Evolutionary conservation across 1,140 invertebrate genomes (phyloP).

Genomic region (Drosophila micromelanica): DNA sequence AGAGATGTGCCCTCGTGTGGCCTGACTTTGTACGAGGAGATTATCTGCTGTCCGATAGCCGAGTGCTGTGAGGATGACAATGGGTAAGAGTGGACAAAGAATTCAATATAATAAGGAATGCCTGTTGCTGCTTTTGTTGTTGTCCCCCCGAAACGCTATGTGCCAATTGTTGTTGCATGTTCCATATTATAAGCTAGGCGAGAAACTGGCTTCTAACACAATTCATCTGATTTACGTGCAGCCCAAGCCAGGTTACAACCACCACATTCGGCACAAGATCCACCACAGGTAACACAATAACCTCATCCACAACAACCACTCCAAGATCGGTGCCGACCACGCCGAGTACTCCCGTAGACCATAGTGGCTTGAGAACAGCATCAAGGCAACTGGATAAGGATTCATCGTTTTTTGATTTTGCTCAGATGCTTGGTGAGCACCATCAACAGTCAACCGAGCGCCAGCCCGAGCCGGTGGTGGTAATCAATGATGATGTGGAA

Average conservation of each 20-base stretch:
- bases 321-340: constrained; percentile 3
- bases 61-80: constrained; percentile 49
- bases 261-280: constrained; percentile 1
- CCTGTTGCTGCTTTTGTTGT: constrained; percentile 19
- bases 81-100: constrained; percentile 4
- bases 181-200: constrained; percentile 7
- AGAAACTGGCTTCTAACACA: constrained; percentile 10
- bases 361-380: background rate
- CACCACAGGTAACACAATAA: background rate
- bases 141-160: constrained; percentile 17
- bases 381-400: constrained; percentile 9
- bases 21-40: constrained; percentile 57
- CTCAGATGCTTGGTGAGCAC: constrained; percentile 11
- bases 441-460: background rate
- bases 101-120: background rate
- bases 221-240: constrained; percentile 36
- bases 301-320: background rate
- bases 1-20: constrained; percentile 62
- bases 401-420: constrained; percentile 33
- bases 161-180: constrained; percentile 43
- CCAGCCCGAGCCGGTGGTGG: background rate
- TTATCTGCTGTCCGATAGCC: constrained; percentile 65
- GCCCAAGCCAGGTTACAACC: constrained; percentile 16
- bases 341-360: background rate
- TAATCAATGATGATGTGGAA: background rate